A percentile compares a stretch with the other conserved stretches of the same genome.
Evolutionary conservation across 1,140 invertebrate species (phyloP).

Genomic region (Tetragnatha versicolor): DNA sequence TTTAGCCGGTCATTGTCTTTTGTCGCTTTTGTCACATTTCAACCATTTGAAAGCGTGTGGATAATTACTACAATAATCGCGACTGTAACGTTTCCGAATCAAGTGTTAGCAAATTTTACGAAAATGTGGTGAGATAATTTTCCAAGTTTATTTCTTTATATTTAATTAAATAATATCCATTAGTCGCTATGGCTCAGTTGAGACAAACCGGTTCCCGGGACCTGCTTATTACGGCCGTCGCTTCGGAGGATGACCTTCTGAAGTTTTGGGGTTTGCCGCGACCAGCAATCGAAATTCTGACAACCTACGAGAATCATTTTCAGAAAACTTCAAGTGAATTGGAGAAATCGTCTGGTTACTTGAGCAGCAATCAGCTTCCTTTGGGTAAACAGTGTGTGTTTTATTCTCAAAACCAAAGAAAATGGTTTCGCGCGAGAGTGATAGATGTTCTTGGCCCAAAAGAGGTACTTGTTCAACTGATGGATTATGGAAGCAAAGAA

Average conservation of each 20-base stretch:
- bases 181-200: conserved; percentile 26
- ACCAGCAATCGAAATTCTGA: not conserved
- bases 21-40: too few relatives aligned
- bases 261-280: conserved; percentile 31
- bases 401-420: not conserved
- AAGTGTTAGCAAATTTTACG: too few relatives aligned
- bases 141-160: too few relatives aligned
- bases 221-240: conserved; percentile 4
- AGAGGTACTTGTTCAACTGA: conserved; percentile 4
- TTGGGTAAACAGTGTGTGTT: not conserved
- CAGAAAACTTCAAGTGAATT: not conserved
- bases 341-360: not conserved
- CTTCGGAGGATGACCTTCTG: conserved; percentile 5
- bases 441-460: not conserved
- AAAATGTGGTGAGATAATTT: too few relatives aligned
- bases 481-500: conserved; percentile 46
- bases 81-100: too few relatives aligned
- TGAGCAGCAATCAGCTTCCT: not conserved
- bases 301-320: conserved; percentile 16
- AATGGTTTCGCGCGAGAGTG: conserved; percentile 39
- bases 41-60: too few relatives aligned
- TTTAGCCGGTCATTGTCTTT: too few relatives aligned
- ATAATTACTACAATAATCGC: too few relatives aligned
- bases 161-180: too few relatives aligned
- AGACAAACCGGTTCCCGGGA: not conserved